A percentile compares a stretch with the other conserved stretches of the same genome.
phyloP scores from a whole-genome alignment of 1,140 invertebrate genomes.

The Drosophila novamexicana region DNA sequence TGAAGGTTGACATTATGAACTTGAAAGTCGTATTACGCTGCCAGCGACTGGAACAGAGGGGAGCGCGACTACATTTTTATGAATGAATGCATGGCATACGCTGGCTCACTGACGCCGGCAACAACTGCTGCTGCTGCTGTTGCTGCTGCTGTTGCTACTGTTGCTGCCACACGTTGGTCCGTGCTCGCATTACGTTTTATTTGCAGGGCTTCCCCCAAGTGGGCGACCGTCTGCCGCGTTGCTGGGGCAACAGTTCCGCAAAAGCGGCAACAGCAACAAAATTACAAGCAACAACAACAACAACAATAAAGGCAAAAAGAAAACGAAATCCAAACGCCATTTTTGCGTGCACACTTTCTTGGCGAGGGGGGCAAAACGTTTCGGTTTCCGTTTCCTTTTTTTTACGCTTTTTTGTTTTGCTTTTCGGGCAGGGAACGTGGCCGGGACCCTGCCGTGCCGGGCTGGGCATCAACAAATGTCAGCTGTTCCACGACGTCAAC shows the following conservation, averaged over 20 bases:
- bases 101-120: not conserved
- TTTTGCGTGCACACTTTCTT: constrained; percentile 57
- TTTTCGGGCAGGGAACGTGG: constrained; percentile 16
- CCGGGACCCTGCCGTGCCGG: not conserved
- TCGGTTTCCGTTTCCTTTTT: constrained; percentile 7
- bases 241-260: constrained; percentile 48
- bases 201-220: constrained; percentile 51
- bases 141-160: constrained; percentile 18
- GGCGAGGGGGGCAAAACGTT: constrained; percentile 6
- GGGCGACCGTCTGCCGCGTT: constrained; percentile 46
- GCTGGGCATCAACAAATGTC: constrained; percentile 67
- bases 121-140: constrained; percentile 34
- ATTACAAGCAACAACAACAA: constrained; percentile 8
- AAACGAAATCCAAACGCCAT: constrained; percentile 43
- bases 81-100: constrained; percentile 74
- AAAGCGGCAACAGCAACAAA: constrained; percentile 16
- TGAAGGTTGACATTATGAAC: constrained; percentile 83
- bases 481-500: constrained; percentile 58
- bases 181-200: constrained; percentile 33
- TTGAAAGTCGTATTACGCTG: constrained; percentile 74
- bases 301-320: constrained; percentile 5
- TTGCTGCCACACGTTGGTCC: constrained; percentile 37
- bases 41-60: constrained; percentile 3
- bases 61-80: constrained; percentile 63
- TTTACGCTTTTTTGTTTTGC: constrained; percentile 28